phyloP scores from a whole-genome alignment of 2,797 vertebrate genomes.

The Hydrophis major region DNA sequence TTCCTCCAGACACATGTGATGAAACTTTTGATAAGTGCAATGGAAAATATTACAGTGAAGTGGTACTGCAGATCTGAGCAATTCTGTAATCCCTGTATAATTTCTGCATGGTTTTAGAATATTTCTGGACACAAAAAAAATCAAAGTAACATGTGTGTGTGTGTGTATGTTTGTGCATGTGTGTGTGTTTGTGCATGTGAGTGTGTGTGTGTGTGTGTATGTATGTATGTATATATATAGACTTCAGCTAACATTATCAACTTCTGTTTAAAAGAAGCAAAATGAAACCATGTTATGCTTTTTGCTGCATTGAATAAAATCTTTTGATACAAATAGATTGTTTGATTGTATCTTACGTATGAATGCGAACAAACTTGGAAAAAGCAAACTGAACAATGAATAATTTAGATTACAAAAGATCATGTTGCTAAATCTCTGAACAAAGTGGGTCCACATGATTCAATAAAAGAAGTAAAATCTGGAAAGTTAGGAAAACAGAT shows the following conservation, averaged over 20 bases:
- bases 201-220: no score
- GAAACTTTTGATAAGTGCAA: constrained; percentile 70
- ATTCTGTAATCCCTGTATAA: constrained; percentile 32
- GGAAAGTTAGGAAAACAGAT: neutral
- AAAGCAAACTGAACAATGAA: neutral
- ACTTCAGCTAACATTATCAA: constrained; percentile 39
- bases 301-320: constrained; percentile 50
- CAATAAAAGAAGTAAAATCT: neutral
- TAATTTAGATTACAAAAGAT: neutral
- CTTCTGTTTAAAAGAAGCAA: constrained; percentile 16
- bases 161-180: no score
- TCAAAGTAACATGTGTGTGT: neutral
- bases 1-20: constrained; percentile 70
- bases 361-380: neutral
- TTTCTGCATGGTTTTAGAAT: constrained; percentile 13
- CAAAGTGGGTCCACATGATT: neutral
- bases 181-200: no score
- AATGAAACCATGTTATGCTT: constrained; percentile 26
- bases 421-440: neutral
- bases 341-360: neutral
- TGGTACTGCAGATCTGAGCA: neutral
- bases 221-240: constrained; percentile 24
- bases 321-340: neutral
- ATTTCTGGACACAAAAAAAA: neutral
- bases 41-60: constrained; percentile 72